phyloP scores from a whole-genome alignment of 2,113 vertebrate genomes.

The Gymnogyps californianus region DNA sequence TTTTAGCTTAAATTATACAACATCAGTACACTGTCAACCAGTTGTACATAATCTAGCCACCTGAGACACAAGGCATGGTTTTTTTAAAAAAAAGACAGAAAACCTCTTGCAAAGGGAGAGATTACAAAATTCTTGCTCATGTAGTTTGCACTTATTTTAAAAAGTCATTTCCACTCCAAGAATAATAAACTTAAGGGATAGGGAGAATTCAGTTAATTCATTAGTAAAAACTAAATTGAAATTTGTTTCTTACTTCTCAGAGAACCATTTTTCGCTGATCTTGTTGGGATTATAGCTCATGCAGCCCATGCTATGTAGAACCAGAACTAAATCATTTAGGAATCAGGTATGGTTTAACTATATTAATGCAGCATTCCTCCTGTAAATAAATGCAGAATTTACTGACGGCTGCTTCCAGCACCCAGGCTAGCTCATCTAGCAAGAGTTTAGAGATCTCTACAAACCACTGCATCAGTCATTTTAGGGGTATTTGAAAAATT shows the following conservation, averaged over 20 bases:
- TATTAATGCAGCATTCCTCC: neutral
- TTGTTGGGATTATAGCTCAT: neutral
- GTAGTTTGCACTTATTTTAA: neutral
- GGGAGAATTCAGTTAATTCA: neutral
- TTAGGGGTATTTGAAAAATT: neutral
- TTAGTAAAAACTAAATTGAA: neutral
- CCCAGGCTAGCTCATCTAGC: conserved; percentile 14
- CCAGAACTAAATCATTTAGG: neutral
- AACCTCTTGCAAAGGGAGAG: neutral
- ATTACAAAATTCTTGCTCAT: neutral
- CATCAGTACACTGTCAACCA: neutral
- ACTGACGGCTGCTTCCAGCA: neutral
- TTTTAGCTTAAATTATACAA: neutral
- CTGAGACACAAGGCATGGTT: neutral
- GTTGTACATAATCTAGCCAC: neutral
- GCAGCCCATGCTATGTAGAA: neutral
- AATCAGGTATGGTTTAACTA: neutral
- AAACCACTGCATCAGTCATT: neutral
- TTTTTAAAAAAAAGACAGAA: neutral
- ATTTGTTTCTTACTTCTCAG: neutral
- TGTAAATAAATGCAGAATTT: neutral
- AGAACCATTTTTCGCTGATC: neutral
- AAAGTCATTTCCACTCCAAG: neutral
- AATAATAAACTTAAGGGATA: neutral
- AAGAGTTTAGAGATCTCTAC: neutral